Percentiles rank a stretch among this genome's conserved stretches.
Evolutionary conservation across 2,797 vertebrate genomes (phyloP).

Genomic region (Babyrousa celebensis): DNA sequence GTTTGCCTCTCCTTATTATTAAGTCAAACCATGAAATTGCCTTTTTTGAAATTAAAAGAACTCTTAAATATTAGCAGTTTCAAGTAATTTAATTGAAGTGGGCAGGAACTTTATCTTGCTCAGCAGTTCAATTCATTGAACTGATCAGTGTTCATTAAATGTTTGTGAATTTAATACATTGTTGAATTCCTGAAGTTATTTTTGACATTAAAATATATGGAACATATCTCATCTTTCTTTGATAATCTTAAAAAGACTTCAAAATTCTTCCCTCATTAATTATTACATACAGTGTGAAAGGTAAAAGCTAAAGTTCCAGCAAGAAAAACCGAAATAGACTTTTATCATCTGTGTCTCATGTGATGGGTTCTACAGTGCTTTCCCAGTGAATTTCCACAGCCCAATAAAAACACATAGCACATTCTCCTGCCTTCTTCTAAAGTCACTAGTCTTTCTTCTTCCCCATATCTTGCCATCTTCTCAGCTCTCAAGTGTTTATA

Average conservation of each 20-base stretch:
- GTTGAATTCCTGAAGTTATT: neutral
- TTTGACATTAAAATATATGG: constrained; percentile 13
- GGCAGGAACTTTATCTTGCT: neutral
- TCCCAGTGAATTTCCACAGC: too few species aligned
- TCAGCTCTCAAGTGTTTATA: neutral
- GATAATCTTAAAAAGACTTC: constrained; percentile 12
- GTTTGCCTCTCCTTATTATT: neutral
- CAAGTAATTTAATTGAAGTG: neutral
- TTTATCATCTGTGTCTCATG: neutral
- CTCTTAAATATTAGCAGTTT: neutral
- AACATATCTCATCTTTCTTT: neutral
- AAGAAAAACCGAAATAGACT: neutral
- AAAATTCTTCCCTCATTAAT: neutral
- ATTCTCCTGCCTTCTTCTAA: too few species aligned
- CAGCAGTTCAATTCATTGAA: neutral
- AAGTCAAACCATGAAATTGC: neutral
- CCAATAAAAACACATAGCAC: too few species aligned
- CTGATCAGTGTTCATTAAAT: neutral
- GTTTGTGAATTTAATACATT: neutral
- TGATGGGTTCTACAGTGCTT: too few species aligned
- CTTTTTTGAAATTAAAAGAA: constrained; percentile 27
- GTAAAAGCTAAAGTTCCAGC: neutral
- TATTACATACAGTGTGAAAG: neutral
- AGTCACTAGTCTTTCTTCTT: too few species aligned
- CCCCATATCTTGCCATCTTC: neutral